phyloP scores from a whole-genome alignment of 2,797 vertebrate species.

The Agapornis canus region DNA sequence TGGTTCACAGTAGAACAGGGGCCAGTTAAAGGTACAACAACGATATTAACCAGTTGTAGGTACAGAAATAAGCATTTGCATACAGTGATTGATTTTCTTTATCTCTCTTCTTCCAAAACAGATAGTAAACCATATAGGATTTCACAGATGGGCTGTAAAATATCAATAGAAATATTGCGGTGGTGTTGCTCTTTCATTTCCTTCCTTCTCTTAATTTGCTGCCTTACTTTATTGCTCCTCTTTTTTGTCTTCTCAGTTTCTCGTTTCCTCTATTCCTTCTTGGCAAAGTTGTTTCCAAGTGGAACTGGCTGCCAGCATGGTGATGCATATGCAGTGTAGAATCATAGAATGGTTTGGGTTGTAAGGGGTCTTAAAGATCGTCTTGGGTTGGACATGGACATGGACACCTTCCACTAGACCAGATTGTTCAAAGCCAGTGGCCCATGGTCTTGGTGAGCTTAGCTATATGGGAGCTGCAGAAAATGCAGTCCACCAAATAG shows the following conservation, averaged over 20 bases:
- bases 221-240: not conserved
- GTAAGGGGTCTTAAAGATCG: not conserved
- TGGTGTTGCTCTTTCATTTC: not conserved
- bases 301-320: not conserved
- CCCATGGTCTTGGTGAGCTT: not conserved
- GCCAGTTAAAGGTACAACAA: not conserved
- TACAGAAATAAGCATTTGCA: not conserved
- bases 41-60: not conserved
- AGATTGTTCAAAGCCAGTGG: not conserved
- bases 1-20: not conserved
- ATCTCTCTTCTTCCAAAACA: not conserved
- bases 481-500: not conserved
- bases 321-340: not conserved
- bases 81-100: not conserved
- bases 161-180: not conserved
- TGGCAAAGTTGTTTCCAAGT: not conserved
- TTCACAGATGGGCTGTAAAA: constrained; percentile 18
- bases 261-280: not conserved
- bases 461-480: not conserved
- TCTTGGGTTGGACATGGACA: not conserved
- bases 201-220: not conserved
- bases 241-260: not conserved
- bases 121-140: not conserved
- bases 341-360: not conserved
- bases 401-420: not conserved